Evolutionary conservation across 2,113 vertebrate species (phyloP), one percentile per base, ranked within the genome.

Genomic region (Crypturellus undulatus): DNA sequence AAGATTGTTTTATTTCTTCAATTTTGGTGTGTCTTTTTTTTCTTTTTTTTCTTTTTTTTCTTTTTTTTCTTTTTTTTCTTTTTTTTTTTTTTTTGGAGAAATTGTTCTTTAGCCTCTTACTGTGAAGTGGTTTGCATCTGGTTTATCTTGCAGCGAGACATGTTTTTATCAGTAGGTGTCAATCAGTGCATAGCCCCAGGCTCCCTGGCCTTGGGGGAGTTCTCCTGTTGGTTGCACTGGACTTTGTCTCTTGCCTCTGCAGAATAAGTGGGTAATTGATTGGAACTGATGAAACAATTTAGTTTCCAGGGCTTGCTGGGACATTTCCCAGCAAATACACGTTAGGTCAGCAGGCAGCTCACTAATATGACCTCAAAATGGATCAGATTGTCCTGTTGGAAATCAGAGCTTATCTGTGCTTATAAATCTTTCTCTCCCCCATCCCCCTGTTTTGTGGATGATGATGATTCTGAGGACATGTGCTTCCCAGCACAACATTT

Each of bases 371-470:
- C 8, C 25, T 54, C 14, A 19, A 51, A 17, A 32, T 47, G 15
- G 19, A 12, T 36, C 13, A 8, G 18, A 43, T 32, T n/a, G 25
- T 34, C 25, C 5, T 4, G 1, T 20, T 47, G 17, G 12, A 21
- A 54, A 26, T 30, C 17, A 10, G 54, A 58, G 72, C 21, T 77
- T 43, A 26, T 20, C n/a, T 12, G 0, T 13, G 10, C 16, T 34
- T 1, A 3, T n/a, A 26, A n/a, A 6, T 30, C 8, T 21, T 18
- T 59, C 28, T 26, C 7, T 54, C 22, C 12, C 6, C 9, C 34
- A 16, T 34, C 19, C 12, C 30, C 18, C 14, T 30, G 2, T 36
- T 32, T 14, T 25, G 16, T 8, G 5, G 28, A 40, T 0, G 0
- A 1, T 25, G 42, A 20, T 69, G n/a, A 30, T 1, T 1, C 51